Conservation (phyloP, 2,113 vertebrate species). For the Silurus asotus region DNA sequence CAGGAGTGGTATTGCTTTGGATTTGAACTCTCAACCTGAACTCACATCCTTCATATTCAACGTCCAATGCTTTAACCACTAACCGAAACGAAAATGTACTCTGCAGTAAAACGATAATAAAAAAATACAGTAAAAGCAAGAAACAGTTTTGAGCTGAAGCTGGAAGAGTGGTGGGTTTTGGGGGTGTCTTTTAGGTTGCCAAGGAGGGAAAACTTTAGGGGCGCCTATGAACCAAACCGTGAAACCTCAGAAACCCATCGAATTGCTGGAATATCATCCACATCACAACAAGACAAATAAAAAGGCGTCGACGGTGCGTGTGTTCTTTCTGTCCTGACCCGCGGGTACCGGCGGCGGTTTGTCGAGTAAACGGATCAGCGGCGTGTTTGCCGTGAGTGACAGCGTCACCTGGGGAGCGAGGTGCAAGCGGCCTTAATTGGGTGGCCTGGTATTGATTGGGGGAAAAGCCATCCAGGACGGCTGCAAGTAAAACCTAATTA, state of each 20-base stretch:
- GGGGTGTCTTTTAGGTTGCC: not conserved
- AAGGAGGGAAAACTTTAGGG: not conserved
- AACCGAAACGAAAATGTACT: too few species aligned
- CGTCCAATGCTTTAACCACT: too few species aligned
- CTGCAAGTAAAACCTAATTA: conserved; percentile 30
- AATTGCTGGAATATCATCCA: not conserved
- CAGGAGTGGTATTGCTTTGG: too few species aligned
- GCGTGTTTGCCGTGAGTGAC: conserved; percentile 14
- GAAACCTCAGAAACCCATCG: not conserved
- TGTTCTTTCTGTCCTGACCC: not conserved
- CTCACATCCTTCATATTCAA: too few species aligned
- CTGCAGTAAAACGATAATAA: too few species aligned
- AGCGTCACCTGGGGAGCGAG: conserved; percentile 14
- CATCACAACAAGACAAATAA: not conserved
- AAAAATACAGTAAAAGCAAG: not conserved
- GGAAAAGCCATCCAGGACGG: conserved; percentile 8
- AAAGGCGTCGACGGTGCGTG: not conserved
- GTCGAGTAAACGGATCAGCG: not conserved
- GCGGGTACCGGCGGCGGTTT: not conserved
- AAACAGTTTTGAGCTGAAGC: not conserved
- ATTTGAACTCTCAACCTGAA: too few species aligned
- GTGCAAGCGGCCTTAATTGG: conserved; percentile 25
- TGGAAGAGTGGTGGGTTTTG: not conserved
- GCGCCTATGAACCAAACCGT: not conserved
- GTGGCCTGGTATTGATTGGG: conserved; percentile 15